These are phyloP conservation scores for Aporophyla nigra DNA, from an alignment of 2,888 invertebrate species.

Conservation along the genomic window DNA sequence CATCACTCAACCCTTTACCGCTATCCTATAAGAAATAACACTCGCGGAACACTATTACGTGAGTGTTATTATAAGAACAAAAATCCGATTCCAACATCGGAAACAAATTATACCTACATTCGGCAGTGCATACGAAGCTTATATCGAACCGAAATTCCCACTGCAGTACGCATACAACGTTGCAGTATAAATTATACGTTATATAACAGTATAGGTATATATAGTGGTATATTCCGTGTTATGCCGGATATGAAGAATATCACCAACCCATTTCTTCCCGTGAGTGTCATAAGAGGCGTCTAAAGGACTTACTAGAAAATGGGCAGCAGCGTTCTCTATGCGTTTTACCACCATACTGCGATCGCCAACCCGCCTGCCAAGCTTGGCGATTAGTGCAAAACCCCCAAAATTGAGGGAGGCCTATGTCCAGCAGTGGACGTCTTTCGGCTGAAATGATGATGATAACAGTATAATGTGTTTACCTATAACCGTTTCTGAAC, in stretches of 20 bases:
- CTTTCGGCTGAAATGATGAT: no score
- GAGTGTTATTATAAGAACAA: background rate
- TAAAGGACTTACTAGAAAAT: no score
- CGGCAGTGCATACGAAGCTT: slow-evolving; percentile 1
- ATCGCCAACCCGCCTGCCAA: no score
- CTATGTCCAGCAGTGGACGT: no score
- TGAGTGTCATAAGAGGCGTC: no score
- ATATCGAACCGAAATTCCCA: slow-evolving; percentile 18
- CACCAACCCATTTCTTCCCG: no score
- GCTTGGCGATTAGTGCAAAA: no score
- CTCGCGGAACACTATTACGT: background rate
- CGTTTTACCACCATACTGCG: no score
- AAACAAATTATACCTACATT: slow-evolving; percentile 37
- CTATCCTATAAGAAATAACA: background rate
- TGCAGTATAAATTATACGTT: slow-evolving; percentile 31
- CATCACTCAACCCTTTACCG: background rate
- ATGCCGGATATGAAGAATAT: no score
- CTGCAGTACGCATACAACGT: slow-evolving; percentile 21
- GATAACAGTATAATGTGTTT: background rate
- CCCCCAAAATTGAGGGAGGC: no score
- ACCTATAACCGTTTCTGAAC: slow-evolving; percentile 17
- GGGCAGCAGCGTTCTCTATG: no score
- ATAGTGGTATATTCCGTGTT: no score
- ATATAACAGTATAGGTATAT: background rate
- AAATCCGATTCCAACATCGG: background rate